Evolutionary conservation across 1,140 invertebrate genomes (phyloP).

Genomic region (Gryon sp.): DNA sequence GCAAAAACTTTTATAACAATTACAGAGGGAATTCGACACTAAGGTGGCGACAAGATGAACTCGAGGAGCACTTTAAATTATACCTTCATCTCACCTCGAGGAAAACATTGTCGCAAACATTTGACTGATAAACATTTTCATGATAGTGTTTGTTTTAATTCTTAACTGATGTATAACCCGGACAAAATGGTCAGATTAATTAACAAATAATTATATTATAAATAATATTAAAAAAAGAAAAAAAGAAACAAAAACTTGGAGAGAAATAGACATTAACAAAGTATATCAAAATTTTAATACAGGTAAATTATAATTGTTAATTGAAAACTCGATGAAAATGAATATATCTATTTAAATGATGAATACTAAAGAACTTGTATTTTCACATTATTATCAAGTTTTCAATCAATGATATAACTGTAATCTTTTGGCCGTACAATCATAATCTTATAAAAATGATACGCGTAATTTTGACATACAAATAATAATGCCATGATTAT

Average conservation of each 20-base stretch:
- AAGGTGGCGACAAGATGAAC: slow-evolving; percentile 24
- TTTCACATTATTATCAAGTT: slow-evolving; percentile 8
- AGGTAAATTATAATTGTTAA: slow-evolving; percentile 17
- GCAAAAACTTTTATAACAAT: slow-evolving; percentile 40
- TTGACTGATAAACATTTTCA: slow-evolving; percentile 34
- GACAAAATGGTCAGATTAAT: slow-evolving; percentile 33
- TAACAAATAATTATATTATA: slow-evolving; percentile 1
- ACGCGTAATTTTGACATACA: slow-evolving; percentile 48
- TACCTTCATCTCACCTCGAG: slow-evolving; percentile 22
- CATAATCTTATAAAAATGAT: slow-evolving; percentile 30
- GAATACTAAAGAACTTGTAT: too few relatives aligned
- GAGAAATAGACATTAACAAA: slow-evolving; percentile 55
- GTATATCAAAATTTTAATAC: slow-evolving; percentile 48
- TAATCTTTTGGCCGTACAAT: slow-evolving; percentile 44
- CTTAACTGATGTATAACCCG: slow-evolving; percentile 46
- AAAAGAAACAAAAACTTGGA: slow-evolving; percentile 44
- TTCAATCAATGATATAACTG: slow-evolving; percentile 23
- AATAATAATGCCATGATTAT: slow-evolving; percentile 7
- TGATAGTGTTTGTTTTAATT: slow-evolving; percentile 34
- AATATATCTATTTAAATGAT: too few relatives aligned
- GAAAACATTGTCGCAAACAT: slow-evolving; percentile 23
- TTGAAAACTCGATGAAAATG: slow-evolving; percentile 25
- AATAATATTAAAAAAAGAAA: slow-evolving; percentile 1
- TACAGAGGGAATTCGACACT: slow-evolving; percentile 42
- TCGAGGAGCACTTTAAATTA: slow-evolving; percentile 31